phyloP scores from a whole-genome alignment of 2,888 invertebrate species.

The Leptopilina drosophilae region DNA sequence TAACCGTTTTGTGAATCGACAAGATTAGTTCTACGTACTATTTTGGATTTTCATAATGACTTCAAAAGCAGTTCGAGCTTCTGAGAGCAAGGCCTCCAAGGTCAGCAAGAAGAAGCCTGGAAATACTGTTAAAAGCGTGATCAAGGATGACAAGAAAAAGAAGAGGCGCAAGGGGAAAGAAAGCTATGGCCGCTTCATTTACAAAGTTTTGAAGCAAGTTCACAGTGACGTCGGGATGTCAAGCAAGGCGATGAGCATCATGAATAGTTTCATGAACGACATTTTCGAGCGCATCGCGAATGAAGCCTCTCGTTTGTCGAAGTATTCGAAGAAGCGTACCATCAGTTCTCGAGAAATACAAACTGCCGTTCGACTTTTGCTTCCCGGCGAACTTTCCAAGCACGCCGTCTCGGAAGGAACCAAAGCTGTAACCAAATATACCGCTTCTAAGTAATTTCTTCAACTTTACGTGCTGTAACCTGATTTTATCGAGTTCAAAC shows the following conservation, averaged over 20 bases:
- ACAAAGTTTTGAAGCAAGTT: slow-evolving; percentile 79
- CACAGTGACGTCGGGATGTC: slow-evolving; percentile 84
- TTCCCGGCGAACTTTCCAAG: slow-evolving; percentile 86
- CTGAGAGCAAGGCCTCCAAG: too few species aligned
- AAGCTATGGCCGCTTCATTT: too few species aligned
- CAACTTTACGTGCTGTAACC: too few species aligned
- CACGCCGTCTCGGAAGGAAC: slow-evolving; percentile 84
- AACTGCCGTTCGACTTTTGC: slow-evolving; percentile 82
- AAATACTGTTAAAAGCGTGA: too few species aligned
- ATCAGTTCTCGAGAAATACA: slow-evolving; percentile 85
- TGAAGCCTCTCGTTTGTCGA: slow-evolving; percentile 82
- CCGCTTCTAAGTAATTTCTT: slow-evolving; percentile 54
- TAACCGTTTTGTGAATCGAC: too few species aligned
- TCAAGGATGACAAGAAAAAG: too few species aligned
- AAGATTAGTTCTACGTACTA: too few species aligned
- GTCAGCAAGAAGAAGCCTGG: too few species aligned
- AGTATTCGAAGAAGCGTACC: slow-evolving; percentile 82
- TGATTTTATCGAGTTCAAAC: too few species aligned
- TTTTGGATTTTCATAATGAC: slow-evolving; percentile 46
- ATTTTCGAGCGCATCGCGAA: slow-evolving; percentile 85
- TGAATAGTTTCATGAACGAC: slow-evolving; percentile 87
- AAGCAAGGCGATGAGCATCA: slow-evolving; percentile 84
- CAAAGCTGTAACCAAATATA: slow-evolving; percentile 79
- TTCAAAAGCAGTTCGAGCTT: too few species aligned
- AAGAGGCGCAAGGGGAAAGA: too few species aligned